A percentile compares a stretch with the other conserved stretches of the same genome.
Conservation (phyloP, 2,113 vertebrate genomes). For the Poeciliopsis occidentalis region DNA sequence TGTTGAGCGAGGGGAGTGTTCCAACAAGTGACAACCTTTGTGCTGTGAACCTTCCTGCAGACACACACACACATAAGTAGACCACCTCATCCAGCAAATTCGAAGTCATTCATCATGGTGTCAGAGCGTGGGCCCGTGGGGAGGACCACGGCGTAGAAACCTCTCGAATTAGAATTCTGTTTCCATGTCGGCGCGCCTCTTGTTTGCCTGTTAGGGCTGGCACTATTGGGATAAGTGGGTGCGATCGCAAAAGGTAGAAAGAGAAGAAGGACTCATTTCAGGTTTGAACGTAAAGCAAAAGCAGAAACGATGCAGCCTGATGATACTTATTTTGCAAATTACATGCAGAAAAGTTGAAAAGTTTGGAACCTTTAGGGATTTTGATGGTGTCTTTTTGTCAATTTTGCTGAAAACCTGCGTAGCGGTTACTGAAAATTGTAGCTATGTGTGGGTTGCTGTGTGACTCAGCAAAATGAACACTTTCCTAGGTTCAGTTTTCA, state of each 20-base stretch:
- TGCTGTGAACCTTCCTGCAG: constrained; percentile 30
- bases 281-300: not conserved
- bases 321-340: no score
- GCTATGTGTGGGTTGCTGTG: no score
- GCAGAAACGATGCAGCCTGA: not conserved
- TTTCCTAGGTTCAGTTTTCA: no score
- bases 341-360: no score
- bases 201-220: constrained; percentile 38
- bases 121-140: constrained; percentile 46
- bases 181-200: constrained; percentile 41
- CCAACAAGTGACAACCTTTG: constrained; percentile 12
- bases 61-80: constrained; percentile 18
- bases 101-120: constrained; percentile 74
- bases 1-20: no score
- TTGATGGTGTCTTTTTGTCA: no score
- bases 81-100: constrained; percentile 13
- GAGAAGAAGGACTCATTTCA: constrained; percentile 17
- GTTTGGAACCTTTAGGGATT: no score
- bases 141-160: constrained; percentile 55
- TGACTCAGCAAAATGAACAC: no score
- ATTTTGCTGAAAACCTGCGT: no score
- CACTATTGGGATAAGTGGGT: constrained; percentile 15
- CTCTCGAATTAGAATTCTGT: constrained; percentile 62
- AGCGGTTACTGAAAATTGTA: no score
- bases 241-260: not conserved